Percentiles rank a stretch among this genome's conserved stretches.
Conservation (phyloP, 2,113 vertebrate genomes). For the Tamias sibiricus region DNA sequence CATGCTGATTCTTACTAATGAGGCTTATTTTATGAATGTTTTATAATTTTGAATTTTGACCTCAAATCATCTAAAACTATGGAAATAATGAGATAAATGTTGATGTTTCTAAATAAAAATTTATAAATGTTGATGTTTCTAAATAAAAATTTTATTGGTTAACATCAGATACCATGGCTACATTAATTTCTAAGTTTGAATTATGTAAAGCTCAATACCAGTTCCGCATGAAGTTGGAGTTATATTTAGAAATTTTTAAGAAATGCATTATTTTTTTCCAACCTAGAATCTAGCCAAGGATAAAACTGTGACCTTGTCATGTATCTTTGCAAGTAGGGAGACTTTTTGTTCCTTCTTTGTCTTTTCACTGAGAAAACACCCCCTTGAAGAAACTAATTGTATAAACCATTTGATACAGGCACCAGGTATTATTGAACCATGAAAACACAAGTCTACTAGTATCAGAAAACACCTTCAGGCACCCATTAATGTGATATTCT, state of each 20-base stretch:
- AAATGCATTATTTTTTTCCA: neutral
- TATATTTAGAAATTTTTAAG: neutral
- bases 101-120: neutral
- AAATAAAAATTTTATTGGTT: neutral
- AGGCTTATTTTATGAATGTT: neutral
- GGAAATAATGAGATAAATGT: neutral
- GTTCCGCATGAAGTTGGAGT: neutral
- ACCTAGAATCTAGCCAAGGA: neutral
- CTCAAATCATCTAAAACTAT: neutral
- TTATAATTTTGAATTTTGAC: slow-evolving; percentile 27
- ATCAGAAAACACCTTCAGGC: neutral
- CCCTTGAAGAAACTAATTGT: neutral
- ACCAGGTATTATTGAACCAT: neutral
- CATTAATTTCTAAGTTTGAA: neutral
- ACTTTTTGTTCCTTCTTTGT: neutral
- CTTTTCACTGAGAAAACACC: slow-evolving; percentile 19
- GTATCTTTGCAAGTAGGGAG: neutral
- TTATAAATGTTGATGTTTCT: neutral
- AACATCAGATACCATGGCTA: neutral
- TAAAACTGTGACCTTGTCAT: neutral
- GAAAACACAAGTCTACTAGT: neutral
- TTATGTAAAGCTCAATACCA: neutral
- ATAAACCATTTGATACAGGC: neutral
- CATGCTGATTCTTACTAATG: neutral
- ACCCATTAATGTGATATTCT: neutral